phyloP scores from a whole-genome alignment of 35 echinoderm and acorn worm species.

The Heliocidaris erythrogramma region DNA sequence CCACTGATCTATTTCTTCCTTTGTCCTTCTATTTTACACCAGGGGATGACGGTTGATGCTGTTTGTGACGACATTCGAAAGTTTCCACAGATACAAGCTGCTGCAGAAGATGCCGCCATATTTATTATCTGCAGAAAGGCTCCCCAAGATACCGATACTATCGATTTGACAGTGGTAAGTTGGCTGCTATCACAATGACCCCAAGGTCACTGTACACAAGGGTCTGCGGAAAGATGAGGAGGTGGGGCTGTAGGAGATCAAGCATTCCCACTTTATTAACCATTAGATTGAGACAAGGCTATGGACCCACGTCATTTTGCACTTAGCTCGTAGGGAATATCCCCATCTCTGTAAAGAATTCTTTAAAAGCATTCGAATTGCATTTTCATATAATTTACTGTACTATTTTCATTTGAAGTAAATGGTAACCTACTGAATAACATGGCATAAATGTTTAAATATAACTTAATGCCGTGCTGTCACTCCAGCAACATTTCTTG shows the following conservation, averaged over 20 bases:
- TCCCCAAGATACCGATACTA: not conserved
- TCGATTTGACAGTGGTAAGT: constrained; percentile 47
- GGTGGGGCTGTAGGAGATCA: not conserved
- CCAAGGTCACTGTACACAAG: not conserved
- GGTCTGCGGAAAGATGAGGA: not conserved
- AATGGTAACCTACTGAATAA: no score
- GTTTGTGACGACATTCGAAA: constrained; percentile 50
- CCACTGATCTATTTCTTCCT: not conserved
- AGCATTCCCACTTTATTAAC: not conserved
- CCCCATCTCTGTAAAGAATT: no score
- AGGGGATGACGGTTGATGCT: constrained; percentile 64
- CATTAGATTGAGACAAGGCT: not conserved
- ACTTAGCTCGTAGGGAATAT: not conserved
- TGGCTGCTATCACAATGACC: not conserved
- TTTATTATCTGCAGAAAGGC: constrained; percentile 38
- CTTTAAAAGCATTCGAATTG: no score
- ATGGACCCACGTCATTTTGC: not conserved
- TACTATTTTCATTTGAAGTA: no score
- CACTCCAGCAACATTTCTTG: no score
- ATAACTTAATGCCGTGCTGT: no score
- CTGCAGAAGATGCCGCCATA: constrained; percentile 6
- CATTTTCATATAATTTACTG: no score
- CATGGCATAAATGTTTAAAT: no score
- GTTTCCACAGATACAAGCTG: constrained; percentile 36
- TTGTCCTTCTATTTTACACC: not conserved